Evolutionary conservation across 2,888 invertebrate species (phyloP), one percentile per base, ranked within the genome.

Genomic region (Cantharis nigra): DNA sequence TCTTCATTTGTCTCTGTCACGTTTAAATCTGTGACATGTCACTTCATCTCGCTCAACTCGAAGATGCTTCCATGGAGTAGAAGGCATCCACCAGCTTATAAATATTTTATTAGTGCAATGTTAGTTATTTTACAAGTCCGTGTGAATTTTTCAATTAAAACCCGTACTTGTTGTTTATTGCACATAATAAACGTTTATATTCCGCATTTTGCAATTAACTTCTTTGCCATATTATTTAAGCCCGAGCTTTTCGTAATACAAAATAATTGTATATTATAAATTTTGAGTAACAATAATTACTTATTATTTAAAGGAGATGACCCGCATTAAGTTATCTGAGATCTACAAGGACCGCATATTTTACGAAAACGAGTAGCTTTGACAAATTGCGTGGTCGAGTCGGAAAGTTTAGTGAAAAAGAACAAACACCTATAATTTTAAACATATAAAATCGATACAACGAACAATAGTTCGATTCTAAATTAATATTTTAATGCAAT

Each of bases 1-100:
- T 69, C 75, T 75, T 65, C 71, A 75, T 75, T 75, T 71, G 71
- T 75, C 75, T 75, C 67, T 71, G 71, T 75, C 75, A 75, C 49
- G 33, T 67, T 67, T 63, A 49, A 67, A 70, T 64, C 64, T 26
- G 30, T 64, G 70, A 70, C 64, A 63, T 23, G 74, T 74, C 70
- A 70, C 33, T 70, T 64, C 18, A 5, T 74, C 74, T 74, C 74
- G n/a, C 70, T 74, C 70, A 26, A 23, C 20, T 67, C 49, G 49
- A 49, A 9, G 49, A 49, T 5, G 49, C 49, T 49, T 33, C 49
- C 49, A n/a, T n/a, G 7, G n/a, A 49, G 20, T 20, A 20, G 0
- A 20, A n/a, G 13, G 13, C 11, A 11, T 49, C 49, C 1, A 49
- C n/a, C 5, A 9, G 5, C 49, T 49, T 49, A n/a, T 49, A 49